Evolutionary conservation across 2,113 vertebrate species (phyloP), one percentile per base, ranked within the genome.

Genomic region (Paramisgurnus dabryanus): DNA sequence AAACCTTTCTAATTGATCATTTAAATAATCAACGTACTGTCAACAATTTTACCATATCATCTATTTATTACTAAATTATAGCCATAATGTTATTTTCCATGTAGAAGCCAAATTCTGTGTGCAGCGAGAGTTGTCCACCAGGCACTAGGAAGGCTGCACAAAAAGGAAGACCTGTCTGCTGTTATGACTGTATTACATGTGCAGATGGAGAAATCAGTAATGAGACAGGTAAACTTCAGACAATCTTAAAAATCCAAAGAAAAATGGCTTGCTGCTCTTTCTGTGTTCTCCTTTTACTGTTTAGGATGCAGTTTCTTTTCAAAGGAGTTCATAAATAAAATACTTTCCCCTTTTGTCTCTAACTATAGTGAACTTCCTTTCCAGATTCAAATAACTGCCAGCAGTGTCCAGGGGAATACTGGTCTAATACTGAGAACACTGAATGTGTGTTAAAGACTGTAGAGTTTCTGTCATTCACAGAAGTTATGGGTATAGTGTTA

Each of bases 111-210:
- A 83, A 71, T 18, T 89, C 88, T 15, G 80, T 89, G 41, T 91
- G 90, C 58, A 89, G 88, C 86, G 82, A 87, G n/a, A 88, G 57
- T 22, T 89, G 85, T 55, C 40, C 71, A 1, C 85, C 87, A 87
- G 87, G 88, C 86, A 86, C 65, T 74, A 15, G 55, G n/a, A 58
- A 58, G n/a, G 17, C 55, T 18, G n/a, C 0, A n/a, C 55, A 58
- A n/a, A 58, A 58, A 58, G 55, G 55, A 58, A 58, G 55, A 58
- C 55, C 55, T 58, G 55, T 58, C n/a, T 58, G 55, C 55, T 58
- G 55, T 58, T 18, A 58, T 58, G 55, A 58, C 15, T 58, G 55
- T 58, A 58, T 58, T 58, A 6, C 17, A 58, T 58, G 55, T 58
- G 55, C 55, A 58, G 55, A 58, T 3, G 55, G 55, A 58, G 55